Base-by-base conservation (phyloP, 2,888 invertebrate genomes). In the Hoplodrina blanda region DNA sequence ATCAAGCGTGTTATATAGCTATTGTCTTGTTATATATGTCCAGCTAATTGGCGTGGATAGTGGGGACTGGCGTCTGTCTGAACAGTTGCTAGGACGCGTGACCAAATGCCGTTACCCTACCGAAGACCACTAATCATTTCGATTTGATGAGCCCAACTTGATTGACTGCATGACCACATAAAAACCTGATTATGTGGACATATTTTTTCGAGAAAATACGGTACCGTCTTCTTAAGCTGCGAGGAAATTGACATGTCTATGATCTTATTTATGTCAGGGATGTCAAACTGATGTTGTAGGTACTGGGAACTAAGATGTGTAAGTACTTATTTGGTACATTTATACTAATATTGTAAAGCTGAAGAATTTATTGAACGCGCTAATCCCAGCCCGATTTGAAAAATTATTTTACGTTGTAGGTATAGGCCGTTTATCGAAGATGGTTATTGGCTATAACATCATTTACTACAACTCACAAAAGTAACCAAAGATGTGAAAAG, bases 61-160 rank as follows among this genome's bases (percentile, higher is more conserved):
- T 70, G 50, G 73, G 69, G 69, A 57, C 69, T 68, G 53, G 59
- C 65, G 72, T 70, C 64, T 64, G 72, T 70, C 64, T 64, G 69
- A 78, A 84, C 81, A 75, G 84, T 87, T 83, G 88, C 81, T 82
- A 84, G 82, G 84, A 84, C 86, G 89, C 91, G 89, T 92, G 91
- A 85, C 86, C 78, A 76, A 75, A 81, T 85, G 84, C 87, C 86
- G 88, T 91, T 91, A 91, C 84, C 86, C 67, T 81, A 84, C 80
- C 61, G 81, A 87, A 87, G 87, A 91, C 88, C 86, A 83, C 84
- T 85, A 88, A 85, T 89, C 88, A 87, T 88, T 89, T 85, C 85
- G 85, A 90, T 90, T 91, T 90, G 87, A 90, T 87, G 85, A 88
- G 85, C 81, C 81, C 80, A 75, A 85, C 84, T 86, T 87, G 83